Evolutionary conservation across 2,888 invertebrate genomes (phyloP).

Genomic region (Chalcis sispes): DNA sequence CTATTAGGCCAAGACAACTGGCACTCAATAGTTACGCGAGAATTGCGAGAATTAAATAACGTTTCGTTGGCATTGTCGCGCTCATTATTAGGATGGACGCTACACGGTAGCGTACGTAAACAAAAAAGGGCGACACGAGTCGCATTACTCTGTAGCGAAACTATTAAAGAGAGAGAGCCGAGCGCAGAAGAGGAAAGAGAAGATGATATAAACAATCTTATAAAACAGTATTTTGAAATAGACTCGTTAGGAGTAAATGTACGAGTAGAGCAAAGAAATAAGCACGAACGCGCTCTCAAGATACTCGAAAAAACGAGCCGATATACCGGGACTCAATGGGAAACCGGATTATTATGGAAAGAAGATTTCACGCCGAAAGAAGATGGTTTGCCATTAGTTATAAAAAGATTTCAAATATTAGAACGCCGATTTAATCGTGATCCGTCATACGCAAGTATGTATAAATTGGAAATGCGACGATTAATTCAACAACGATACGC

Average conservation of each 20-base stretch:
- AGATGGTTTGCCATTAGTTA: background rate
- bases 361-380: slow-evolving; percentile 2
- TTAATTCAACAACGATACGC: background rate
- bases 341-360: background rate
- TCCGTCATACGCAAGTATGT: no score
- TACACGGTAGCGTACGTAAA: no score
- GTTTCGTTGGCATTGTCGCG: no score
- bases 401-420: background rate
- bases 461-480: background rate
- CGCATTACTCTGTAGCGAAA: no score
- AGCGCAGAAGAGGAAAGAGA: background rate
- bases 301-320: background rate
- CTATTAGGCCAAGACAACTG: no score
- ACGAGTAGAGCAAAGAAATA: background rate
- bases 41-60: no score
- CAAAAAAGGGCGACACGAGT: no score
- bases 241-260: no score
- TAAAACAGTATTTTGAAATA: background rate
- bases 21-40: no score
- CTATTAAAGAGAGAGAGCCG: no score
- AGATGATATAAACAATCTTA: background rate
- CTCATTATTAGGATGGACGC: slow-evolving; percentile 14
- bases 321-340: background rate
- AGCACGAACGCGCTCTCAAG: background rate
- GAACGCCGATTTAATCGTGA: no score